Evolutionary conservation across 1,140 invertebrate species (phyloP).

Genomic region (Lepidotrigona ventralis): DNA sequence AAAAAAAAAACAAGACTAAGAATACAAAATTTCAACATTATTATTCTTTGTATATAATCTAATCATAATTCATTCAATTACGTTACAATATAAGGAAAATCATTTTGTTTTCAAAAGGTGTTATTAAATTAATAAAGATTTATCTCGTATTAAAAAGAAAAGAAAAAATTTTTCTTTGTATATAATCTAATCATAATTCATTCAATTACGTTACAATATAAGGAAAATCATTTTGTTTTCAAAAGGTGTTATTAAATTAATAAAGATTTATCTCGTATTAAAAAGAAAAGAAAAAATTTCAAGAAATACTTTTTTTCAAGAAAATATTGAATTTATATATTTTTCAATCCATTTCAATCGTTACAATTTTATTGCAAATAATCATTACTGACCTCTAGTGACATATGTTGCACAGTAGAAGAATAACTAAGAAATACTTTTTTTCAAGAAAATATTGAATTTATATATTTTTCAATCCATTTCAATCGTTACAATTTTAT

Average conservation of each 20-base stretch:
- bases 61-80: not conserved
- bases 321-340: not conserved
- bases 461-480: not conserved
- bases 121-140: no score
- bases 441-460: not conserved
- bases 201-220: not conserved
- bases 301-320: not conserved
- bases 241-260: not conserved
- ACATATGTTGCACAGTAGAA: not conserved
- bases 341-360: not conserved
- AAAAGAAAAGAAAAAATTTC: no score
- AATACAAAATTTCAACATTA: not conserved
- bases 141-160: no score
- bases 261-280: no score
- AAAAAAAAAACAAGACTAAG: not conserved
- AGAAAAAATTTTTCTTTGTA: not conserved
- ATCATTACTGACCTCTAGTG: slow-evolving; percentile 16
- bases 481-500: not conserved
- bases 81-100: not conserved
- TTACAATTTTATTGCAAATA: not conserved
- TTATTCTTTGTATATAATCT: not conserved
- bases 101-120: not conserved
- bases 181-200: not conserved
- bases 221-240: not conserved
- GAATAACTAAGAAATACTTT: not conserved